Evolutionary conservation across 2,888 invertebrate species (phyloP), one percentile per base, ranked within the genome.

Genomic region (Lobophora halterata): DNA sequence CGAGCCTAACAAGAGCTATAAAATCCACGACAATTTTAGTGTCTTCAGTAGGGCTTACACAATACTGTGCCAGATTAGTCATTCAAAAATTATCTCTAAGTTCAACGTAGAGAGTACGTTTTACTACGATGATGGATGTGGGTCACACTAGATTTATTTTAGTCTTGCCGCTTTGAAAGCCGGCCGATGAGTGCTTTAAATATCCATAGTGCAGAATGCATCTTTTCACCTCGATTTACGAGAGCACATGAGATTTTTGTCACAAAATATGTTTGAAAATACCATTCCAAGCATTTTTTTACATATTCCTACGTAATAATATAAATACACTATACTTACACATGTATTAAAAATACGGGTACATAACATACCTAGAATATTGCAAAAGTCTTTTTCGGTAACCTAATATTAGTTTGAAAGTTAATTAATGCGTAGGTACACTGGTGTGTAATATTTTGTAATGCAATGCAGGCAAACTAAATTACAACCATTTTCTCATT

Each of bases 141-240:
- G 86, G 86, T 82, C 86, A 82, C 60, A 59, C 56, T 55, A 66
- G 59, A 55, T 74, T 77, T 86, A 86, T 86, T 86, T 82, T 58
- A 59, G 76, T 66, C 66, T 65, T 63, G 69, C 56, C 61, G 64
- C 61, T 70, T 72, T 64, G 58, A 73, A 75, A 71, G 72, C 70
- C 65, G 71, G 71, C 64, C 74, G 72, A 47, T 56, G 74, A 66
- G 65, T 66, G 73, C 72, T 72, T 58, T 75, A 85, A 83, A 83
- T 85, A 80, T 58, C 64, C 49, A 56, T 56, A 62, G 61, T 85
- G 85, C 86, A 86, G 71, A 57, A 65, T 86, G 85, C 85, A 85
- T 69, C 63, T 48, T 50, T 52, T 49, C 48, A 45, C 43, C 28
- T 24, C 47, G 34, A n/a, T n/a, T 42, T 45, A 43, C 12, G 38